Evolutionary conservation across 2,888 invertebrate genomes (phyloP).

Genomic region (Pseudoips prasinana): DNA sequence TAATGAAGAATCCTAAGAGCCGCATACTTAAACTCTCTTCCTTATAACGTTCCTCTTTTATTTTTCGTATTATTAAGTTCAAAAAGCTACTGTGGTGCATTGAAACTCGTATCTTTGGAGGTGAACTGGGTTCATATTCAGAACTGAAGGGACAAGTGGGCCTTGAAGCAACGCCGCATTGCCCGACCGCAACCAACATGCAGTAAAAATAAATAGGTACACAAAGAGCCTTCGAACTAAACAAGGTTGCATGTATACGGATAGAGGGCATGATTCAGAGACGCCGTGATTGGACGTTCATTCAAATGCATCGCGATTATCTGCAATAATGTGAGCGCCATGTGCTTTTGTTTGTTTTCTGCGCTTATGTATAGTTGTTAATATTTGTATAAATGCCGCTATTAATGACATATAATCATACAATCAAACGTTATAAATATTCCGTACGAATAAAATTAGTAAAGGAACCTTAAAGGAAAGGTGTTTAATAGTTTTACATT

Average conservation of each 20-base stretch:
- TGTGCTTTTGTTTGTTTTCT: conserved; percentile 31
- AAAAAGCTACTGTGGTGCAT: conserved; percentile 36
- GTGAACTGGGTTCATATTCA: conserved; percentile 59
- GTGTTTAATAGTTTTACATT: too few species aligned
- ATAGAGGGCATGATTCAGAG: conserved; percentile 43
- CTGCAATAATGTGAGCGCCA: conserved; percentile 36
- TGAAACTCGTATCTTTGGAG: conserved; percentile 57
- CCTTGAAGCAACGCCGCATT: conserved; percentile 54
- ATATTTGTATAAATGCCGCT: conserved; percentile 25
- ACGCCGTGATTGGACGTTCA: conserved; percentile 47
- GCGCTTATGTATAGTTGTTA: conserved; percentile 9
- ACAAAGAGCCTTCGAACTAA: conserved; percentile 51
- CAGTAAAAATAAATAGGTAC: conserved; percentile 51
- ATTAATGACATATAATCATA: conserved; percentile 39
- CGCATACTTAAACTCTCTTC: too few species aligned
- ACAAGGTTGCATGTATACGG: conserved; percentile 47
- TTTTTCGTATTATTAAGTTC: conserved; percentile 15
- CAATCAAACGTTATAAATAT: too few species aligned
- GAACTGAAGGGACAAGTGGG: conserved; percentile 62
- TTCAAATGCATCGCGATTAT: conserved; percentile 46
- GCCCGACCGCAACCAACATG: conserved; percentile 49
- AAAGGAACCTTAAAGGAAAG: too few species aligned
- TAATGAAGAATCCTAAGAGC: too few species aligned
- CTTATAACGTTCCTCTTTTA: conserved; percentile 35
- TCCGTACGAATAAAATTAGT: too few species aligned